These are phyloP conservation scores for Podabrus alpinus DNA, from an alignment of 2,888 invertebrate species.

Conservation along the genomic window DNA sequence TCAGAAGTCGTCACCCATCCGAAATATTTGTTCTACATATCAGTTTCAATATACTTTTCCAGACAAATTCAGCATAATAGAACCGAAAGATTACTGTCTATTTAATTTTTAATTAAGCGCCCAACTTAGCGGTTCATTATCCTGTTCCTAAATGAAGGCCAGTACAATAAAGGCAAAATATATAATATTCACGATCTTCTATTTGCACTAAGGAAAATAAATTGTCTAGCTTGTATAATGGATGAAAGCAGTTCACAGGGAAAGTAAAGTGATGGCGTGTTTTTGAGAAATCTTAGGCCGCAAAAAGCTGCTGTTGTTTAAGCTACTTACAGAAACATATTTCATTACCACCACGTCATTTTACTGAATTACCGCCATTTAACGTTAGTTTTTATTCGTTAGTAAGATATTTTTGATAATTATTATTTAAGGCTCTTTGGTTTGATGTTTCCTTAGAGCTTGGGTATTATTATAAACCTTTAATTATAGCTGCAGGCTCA, in stretches of 20 bases:
- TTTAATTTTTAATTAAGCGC: slow-evolving; percentile 21
- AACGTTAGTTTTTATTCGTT: background rate
- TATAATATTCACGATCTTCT: slow-evolving; percentile 50
- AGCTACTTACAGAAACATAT: slow-evolving; percentile 41
- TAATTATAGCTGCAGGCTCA: slow-evolving; percentile 41
- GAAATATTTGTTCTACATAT: slow-evolving; percentile 19
- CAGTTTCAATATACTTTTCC: slow-evolving; percentile 1
- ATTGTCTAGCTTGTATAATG: slow-evolving; percentile 51
- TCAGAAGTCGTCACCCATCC: slow-evolving; percentile 30
- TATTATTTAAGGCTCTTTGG: background rate
- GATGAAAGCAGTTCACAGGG: slow-evolving; percentile 46
- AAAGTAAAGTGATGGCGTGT: slow-evolving; percentile 46
- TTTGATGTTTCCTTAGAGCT: slow-evolving; percentile 9
- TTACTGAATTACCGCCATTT: background rate
- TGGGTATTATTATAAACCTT: slow-evolving; percentile 38
- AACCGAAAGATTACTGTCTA: background rate
- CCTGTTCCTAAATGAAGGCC: slow-evolving; percentile 30
- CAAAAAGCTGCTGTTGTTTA: slow-evolving; percentile 41
- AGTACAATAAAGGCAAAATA: slow-evolving; percentile 37
- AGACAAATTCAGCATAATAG: background rate
- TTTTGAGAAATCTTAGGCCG: slow-evolving; percentile 42
- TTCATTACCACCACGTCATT: slow-evolving; percentile 28
- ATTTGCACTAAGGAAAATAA: slow-evolving; percentile 52
- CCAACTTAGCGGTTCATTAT: slow-evolving; percentile 22
- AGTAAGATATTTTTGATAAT: background rate